A percentile compares a stretch with the other conserved stretches of the same genome.
phyloP scores from a whole-genome alignment of 2,888 invertebrate species.

The Euzophera pinguis region DNA sequence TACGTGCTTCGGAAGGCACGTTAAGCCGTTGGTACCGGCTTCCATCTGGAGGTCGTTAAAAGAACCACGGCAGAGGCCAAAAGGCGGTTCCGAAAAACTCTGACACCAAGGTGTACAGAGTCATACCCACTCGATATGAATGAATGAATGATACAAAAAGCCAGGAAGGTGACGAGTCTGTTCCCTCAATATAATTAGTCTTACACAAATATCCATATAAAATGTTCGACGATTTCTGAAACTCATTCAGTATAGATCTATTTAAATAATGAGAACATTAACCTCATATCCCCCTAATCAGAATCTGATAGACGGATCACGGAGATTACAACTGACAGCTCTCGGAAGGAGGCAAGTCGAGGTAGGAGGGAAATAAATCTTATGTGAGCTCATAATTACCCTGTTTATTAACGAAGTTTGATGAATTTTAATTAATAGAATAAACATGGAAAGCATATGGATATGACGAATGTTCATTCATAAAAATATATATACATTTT shows the following conservation, averaged over 20 bases:
- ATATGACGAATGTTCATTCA: too few species aligned
- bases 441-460: too few species aligned
- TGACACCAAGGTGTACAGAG: too few species aligned
- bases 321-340: constrained; percentile 1
- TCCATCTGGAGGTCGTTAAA: too few species aligned
- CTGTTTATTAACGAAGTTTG: background rate
- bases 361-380: background rate
- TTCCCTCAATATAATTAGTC: background rate
- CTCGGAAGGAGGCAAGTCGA: background rate
- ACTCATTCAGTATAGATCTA: background rate
- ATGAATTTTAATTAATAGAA: background rate
- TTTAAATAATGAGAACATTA: constrained; percentile 7
- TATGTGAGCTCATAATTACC: background rate
- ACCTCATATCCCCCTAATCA: constrained; percentile 3
- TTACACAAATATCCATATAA: background rate
- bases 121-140: too few species aligned
- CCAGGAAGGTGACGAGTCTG: too few species aligned
- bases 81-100: too few species aligned
- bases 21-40: too few species aligned
- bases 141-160: too few species aligned
- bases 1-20: too few species aligned
- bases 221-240: background rate
- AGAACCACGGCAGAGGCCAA: too few species aligned
- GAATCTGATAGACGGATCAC: constrained; percentile 2
- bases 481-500: too few species aligned